Evolutionary conservation across 2,888 invertebrate species (phyloP), one percentile per base, ranked within the genome.

Genomic region (Tachystola acroxantha): DNA sequence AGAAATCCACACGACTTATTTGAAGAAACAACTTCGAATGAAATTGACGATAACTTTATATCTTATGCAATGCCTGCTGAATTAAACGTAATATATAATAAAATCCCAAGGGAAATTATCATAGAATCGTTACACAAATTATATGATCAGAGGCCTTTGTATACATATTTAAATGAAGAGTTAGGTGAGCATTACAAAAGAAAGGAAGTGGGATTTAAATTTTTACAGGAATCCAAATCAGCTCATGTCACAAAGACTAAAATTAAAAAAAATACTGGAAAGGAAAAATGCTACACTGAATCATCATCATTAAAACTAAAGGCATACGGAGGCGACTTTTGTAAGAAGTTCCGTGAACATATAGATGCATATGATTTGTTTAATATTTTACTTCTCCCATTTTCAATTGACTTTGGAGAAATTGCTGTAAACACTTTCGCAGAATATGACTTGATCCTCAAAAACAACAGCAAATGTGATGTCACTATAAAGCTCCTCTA

Each of bases 91-190:
- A 51, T 60, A 10, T 73, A 57, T 40, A 44, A 53, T 39, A 70
- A 59, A 43, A 52, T 36, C 27, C 38, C 46, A 3, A 65, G 53
- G 41, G 28, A 46, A 5, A 45, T 24, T n/a, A 24, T 24, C n/a
- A n/a, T 72, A 20, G 68, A 79, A 53, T 85, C 86, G 24, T 51
- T 81, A 30, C 82, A 82, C 40, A 77, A 64, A 52, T 46, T 86
- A 32, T 46, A 53, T 25, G 78, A 82, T 30, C 57, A 46, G 40
- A 54, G 65, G 42, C 49, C 55, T 32, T 44, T 42, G 6, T 80
- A 76, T 44, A 76, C 85, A 4, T 81, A 68, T 45, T 34, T 74
- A 12, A 55, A 56, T 29, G 45, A 68, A 41, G 69, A 75, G 45
- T 38, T 71, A 33, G 37, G 40, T 27, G 42, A 44, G 27, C 53